Conservation (phyloP, 2,113 vertebrate species). For the Xiphophorus couchianus region DNA sequence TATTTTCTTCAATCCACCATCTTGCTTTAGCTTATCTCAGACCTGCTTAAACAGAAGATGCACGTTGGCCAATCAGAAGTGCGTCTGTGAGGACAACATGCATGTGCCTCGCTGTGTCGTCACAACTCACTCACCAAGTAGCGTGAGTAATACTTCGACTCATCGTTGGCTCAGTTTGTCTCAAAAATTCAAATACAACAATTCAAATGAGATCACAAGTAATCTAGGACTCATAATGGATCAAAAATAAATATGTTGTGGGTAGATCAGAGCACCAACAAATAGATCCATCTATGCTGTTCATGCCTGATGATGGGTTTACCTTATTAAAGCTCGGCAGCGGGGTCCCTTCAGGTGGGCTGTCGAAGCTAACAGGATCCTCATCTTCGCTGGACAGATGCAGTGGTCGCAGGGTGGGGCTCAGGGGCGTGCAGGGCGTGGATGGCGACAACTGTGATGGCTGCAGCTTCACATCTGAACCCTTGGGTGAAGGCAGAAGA, state of each 20-base stretch:
- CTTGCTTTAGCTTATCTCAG: slow-evolving; percentile 54
- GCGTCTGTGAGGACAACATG: background rate
- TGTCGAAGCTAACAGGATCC: slow-evolving; percentile 72
- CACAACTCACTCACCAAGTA: slow-evolving; percentile 19
- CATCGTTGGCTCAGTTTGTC: background rate
- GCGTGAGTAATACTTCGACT: slow-evolving; percentile 3
- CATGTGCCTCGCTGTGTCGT: slow-evolving; percentile 41
- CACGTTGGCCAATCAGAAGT: slow-evolving; percentile 33
- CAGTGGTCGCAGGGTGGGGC: slow-evolving; percentile 31
- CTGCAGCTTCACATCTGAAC: slow-evolving; percentile 71
- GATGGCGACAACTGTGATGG: slow-evolving; percentile 45
- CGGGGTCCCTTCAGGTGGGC: slow-evolving; percentile 66
- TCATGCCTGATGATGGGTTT: background rate
- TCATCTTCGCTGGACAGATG: slow-evolving; percentile 71
- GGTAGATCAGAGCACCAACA: background rate
- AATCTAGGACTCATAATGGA: background rate
- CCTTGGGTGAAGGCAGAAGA: slow-evolving; percentile 73
- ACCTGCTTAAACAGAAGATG: slow-evolving; percentile 41
- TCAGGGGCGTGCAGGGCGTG: slow-evolving; percentile 33
- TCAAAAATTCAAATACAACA: background rate
- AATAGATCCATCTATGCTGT: background rate
- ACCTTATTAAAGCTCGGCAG: slow-evolving; percentile 82
- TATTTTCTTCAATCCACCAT: slow-evolving; percentile 64
- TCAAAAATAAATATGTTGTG: background rate
- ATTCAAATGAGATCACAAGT: background rate